These are phyloP conservation scores for Glaucopsyche alexis DNA, from an alignment of 2,888 invertebrate species.

Conservation along the genomic window DNA sequence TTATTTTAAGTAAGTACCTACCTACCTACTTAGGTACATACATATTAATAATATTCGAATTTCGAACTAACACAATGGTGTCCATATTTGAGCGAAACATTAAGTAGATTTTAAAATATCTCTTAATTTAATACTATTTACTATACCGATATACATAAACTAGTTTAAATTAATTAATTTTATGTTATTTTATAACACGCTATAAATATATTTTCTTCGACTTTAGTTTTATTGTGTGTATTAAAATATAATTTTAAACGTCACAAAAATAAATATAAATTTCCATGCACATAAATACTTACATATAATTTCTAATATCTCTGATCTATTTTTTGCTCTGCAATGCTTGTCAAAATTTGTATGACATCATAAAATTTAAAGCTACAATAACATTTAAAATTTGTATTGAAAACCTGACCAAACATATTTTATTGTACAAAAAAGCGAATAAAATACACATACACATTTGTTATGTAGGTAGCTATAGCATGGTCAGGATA, in stretches of 20 bases:
- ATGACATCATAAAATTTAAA: constrained; percentile 8
- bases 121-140: neutral
- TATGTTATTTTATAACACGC: neutral
- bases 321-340: neutral
- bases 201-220: neutral
- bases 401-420: constrained; percentile 5
- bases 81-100: constrained; percentile 10
- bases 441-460: neutral
- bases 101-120: neutral
- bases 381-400: neutral
- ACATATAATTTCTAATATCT: neutral
- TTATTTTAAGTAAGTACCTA: neutral
- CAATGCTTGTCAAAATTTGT: constrained; percentile 1
- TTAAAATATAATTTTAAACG: constrained; percentile 18
- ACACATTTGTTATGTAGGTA: neutral
- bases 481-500: neutral
- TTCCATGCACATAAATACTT: constrained; percentile 5
- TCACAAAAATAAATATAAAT: constrained; percentile 15
- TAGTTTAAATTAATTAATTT: neutral
- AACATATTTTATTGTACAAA: neutral
- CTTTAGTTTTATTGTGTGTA: neutral
- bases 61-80: constrained; percentile 9
- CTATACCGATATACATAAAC: neutral
- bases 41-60: neutral
- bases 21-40: too few species aligned